phyloP scores from a whole-genome alignment of 2,113 vertebrate species.

The Aythya baeri region DNA sequence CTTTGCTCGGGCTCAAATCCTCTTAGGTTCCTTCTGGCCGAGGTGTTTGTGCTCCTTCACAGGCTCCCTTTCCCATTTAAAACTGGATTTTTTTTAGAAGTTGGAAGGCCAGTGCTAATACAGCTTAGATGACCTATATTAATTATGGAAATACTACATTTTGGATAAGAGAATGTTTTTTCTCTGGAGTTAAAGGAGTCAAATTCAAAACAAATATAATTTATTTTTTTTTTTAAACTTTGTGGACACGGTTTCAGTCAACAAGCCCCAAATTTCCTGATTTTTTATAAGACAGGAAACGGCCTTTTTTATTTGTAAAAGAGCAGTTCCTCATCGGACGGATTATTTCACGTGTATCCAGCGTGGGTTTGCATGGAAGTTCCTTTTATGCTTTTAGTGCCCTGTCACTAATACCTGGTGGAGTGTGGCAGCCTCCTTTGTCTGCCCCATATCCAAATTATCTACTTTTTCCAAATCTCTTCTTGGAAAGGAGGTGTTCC shows the following conservation, averaged over 20 bases:
- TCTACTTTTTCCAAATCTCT: background rate
- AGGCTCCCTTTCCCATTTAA: background rate
- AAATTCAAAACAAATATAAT: background rate
- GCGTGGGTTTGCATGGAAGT: background rate
- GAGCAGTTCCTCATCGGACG: background rate
- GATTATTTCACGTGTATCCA: background rate
- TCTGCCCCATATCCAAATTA: background rate
- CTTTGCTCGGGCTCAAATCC: background rate
- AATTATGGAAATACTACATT: background rate
- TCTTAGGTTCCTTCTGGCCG: rapidly evolving
- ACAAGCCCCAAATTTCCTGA: background rate
- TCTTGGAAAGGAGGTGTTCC: background rate
- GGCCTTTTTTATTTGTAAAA: background rate
- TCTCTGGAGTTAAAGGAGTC: background rate
- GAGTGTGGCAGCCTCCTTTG: background rate
- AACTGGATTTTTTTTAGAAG: background rate
- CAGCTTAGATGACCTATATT: background rate
- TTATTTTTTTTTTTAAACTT: background rate
- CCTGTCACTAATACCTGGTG: background rate
- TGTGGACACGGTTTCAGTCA: background rate
- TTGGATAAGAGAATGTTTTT: background rate
- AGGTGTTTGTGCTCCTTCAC: rapidly evolving
- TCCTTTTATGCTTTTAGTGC: background rate
- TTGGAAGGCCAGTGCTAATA: background rate
- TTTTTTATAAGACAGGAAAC: background rate